phyloP scores from a whole-genome alignment of 2,888 invertebrate species.

The Tribolium freemani region DNA sequence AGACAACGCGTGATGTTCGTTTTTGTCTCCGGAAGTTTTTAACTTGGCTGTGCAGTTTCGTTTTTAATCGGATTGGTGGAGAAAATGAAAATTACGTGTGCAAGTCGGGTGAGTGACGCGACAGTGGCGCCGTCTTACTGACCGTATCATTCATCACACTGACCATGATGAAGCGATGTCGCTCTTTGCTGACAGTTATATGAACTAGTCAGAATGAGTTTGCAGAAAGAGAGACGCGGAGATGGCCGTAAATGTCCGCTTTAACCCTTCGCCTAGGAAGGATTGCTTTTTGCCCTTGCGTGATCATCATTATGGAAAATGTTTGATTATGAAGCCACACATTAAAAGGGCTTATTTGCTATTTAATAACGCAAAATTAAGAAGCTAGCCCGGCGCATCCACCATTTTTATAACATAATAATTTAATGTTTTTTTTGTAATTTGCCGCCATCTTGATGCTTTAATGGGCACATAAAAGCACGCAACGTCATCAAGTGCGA shows the following conservation, averaged over 20 bases:
- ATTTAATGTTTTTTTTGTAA: too few relatives aligned
- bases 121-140: conserved; percentile 47
- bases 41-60: conserved; percentile 4
- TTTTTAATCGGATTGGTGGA: conserved; percentile 2
- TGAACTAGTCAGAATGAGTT: conserved; percentile 56
- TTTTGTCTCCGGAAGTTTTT: conserved; percentile 46
- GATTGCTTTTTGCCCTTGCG: background rate
- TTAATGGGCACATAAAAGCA: too few relatives aligned
- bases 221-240: conserved; percentile 37
- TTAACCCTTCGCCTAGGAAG: conserved; percentile 8
- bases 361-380: too few relatives aligned
- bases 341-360: too few relatives aligned
- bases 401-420: too few relatives aligned
- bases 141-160: conserved; percentile 57
- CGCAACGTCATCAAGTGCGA: too few relatives aligned
- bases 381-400: too few relatives aligned
- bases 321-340: background rate
- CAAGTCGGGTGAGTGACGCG: conserved; percentile 45
- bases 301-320: background rate
- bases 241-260: conserved; percentile 28
- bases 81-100: conserved; percentile 44
- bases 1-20: conserved; percentile 46
- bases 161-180: conserved; percentile 59
- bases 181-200: conserved; percentile 57
- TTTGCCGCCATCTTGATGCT: too few relatives aligned